Percentiles rank a stretch among this genome's conserved stretches.
These are phyloP conservation scores for Leptinotarsa haldemani DNA, from an alignment of 2,888 invertebrate genomes.

Conservation along the genomic window DNA sequence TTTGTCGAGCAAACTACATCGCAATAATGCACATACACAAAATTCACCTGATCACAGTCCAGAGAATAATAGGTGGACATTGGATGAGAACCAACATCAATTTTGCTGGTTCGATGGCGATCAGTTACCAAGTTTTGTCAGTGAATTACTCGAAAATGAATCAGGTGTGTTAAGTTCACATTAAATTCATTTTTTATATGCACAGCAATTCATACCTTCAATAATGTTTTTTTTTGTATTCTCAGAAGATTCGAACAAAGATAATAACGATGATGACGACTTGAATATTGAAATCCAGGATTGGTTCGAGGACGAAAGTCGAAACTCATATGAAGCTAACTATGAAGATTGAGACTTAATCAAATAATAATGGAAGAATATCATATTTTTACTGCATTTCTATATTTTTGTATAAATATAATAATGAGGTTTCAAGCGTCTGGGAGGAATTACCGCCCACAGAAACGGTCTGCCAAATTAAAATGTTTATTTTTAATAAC, in stretches of 20 bases:
- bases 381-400: not conserved
- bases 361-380: slow-evolving; percentile 6
- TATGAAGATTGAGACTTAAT: slow-evolving; percentile 23
- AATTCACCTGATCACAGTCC: too few relatives aligned
- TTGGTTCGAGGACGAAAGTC: slow-evolving; percentile 25
- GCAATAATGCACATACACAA: too few relatives aligned
- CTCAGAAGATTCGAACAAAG: slow-evolving; percentile 27
- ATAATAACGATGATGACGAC: slow-evolving; percentile 25
- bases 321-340: slow-evolving; percentile 19
- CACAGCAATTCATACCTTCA: slow-evolving; percentile 13
- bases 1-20: too few relatives aligned
- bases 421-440: too few relatives aligned
- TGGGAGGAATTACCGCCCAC: too few relatives aligned
- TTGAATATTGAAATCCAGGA: slow-evolving; percentile 19
- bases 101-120: slow-evolving; percentile 6
- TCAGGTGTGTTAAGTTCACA: slow-evolving; percentile 19
- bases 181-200: slow-evolving; percentile 17
- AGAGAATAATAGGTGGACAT: too few relatives aligned
- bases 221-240: slow-evolving; percentile 28
- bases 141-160: slow-evolving; percentile 10
- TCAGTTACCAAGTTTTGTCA: not conserved
- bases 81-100: slow-evolving; percentile 37
- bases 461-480: too few relatives aligned
- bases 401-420: too few relatives aligned
- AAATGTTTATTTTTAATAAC: too few relatives aligned